Evolutionary conservation across 2,888 invertebrate species (phyloP).

Genomic region (Orthosia incerta): DNA sequence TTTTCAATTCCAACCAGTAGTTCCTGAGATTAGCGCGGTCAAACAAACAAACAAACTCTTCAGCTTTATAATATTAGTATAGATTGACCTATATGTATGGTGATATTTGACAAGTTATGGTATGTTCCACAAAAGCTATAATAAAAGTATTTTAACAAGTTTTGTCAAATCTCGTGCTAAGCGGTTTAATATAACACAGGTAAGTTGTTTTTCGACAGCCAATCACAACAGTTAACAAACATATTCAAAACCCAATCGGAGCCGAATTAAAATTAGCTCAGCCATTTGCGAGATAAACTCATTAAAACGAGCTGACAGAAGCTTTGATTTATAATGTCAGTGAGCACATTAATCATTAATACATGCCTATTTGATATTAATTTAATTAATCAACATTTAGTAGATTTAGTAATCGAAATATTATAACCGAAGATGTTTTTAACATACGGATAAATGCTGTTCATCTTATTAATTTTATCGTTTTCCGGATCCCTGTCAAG

Average conservation of each 20-base stretch:
- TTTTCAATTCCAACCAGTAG: no score
- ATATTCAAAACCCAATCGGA: constrained; percentile 43
- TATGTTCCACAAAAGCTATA: no score
- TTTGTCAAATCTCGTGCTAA: no score
- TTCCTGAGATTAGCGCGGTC: no score
- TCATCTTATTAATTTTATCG: neutral
- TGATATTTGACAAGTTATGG: no score
- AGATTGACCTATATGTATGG: no score
- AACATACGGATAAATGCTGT: neutral
- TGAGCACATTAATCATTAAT: constrained; percentile 34
- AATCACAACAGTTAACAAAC: no score
- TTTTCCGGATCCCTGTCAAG: constrained; percentile 19
- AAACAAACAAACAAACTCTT: no score
- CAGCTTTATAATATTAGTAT: no score
- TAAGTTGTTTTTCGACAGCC: no score
- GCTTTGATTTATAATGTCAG: constrained; percentile 46
- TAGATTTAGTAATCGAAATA: constrained; percentile 18
- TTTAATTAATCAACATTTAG: constrained; percentile 31
- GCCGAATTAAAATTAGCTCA: constrained; percentile 37
- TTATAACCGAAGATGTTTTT: constrained; percentile 4
- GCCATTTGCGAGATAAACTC: constrained; percentile 35
- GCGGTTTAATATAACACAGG: no score
- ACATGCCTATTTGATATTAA: constrained; percentile 26
- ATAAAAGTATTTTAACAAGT: no score
- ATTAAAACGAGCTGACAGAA: constrained; percentile 37